Evolutionary conservation across 2,888 invertebrate genomes (phyloP), one percentile per base, ranked within the genome.

Genomic region (Temnothorax ravouxi): DNA sequence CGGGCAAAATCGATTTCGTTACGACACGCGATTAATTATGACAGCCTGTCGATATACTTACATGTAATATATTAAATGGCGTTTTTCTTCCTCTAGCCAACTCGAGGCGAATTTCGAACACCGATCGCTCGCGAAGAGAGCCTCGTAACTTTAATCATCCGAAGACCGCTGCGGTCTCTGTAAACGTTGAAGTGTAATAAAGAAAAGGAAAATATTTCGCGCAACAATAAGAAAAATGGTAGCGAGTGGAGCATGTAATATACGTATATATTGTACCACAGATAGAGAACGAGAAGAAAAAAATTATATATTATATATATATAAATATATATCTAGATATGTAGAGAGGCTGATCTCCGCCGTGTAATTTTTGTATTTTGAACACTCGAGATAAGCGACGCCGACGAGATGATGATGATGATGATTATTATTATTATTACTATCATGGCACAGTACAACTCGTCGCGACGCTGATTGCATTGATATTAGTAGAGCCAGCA

Each of bases 331-430:
- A 64, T 54, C 34, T 82, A 82, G 44, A 83, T 47, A 52, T 50
- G 86, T 86, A 89, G 89, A 87, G 76, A 90, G 89, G 89, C 89
- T 90, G 89, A 90, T 90, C 88, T 89, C 85, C 86, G 89, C 89
- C 91, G 89, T 90, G 90, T 90, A 90, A 90, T 90, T 90, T 90
- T 90, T 90, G 89, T 89, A 90, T 87, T 89, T 88, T 87, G 84
- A 66, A 87, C 25, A 59, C 5, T 67, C 54, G 34, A 34, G 34
- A 69, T 47, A 52, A 50, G 82, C 61, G 54, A 50, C 52, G 56
- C 21, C 13, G 56, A 82, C 59, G 54, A 83, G 41, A 76, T 64
- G 41, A 25, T 25, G n/a, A 47, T 61, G 25, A 76, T 64, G 25
- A 47, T 61, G 41, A 66, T 69, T 75, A 81, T 66, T 50, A 21